These are phyloP conservation scores for Hiodon tergisus DNA, from an alignment of 2,113 vertebrate genomes.

Conservation along the genomic window DNA sequence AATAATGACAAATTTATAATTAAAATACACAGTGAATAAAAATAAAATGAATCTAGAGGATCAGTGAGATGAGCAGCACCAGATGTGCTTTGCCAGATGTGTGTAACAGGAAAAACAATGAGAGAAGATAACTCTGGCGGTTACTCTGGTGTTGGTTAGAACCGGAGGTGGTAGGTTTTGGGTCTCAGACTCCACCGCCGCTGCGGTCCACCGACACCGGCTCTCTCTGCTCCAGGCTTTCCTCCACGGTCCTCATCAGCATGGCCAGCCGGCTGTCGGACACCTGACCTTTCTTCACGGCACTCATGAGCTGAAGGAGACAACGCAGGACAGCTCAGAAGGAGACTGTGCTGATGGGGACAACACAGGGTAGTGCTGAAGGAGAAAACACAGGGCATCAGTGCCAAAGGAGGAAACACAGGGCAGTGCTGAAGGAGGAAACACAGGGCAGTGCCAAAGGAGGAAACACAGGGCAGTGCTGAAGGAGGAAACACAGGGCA, in stretches of 20 bases:
- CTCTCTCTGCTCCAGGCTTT: constrained; percentile 71
- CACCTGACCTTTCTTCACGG: constrained; percentile 87
- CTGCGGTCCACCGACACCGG: constrained; percentile 87
- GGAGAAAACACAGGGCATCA: no score
- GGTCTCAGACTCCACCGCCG: constrained; percentile 83
- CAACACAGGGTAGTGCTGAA: no score
- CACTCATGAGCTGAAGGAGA: constrained; percentile 83
- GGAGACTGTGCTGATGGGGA: no score
- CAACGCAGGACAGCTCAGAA: neutral
- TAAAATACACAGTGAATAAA: no score
- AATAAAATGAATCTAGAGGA: neutral
- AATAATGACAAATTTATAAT: neutral
- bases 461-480: no score
- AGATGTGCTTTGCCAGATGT: neutral
- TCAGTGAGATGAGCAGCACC: neutral
- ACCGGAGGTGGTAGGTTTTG: neutral
- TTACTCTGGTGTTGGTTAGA: no score
- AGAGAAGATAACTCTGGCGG: neutral
- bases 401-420: no score
- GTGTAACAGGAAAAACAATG: neutral
- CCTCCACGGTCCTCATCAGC: constrained; percentile 87
- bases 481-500: no score
- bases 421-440: no score
- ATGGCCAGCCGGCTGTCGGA: constrained; percentile 89
- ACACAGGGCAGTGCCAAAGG: no score